Evolutionary conservation across 2,797 vertebrate genomes (phyloP).

Genomic region (Hemibagrus guttatus): DNA sequence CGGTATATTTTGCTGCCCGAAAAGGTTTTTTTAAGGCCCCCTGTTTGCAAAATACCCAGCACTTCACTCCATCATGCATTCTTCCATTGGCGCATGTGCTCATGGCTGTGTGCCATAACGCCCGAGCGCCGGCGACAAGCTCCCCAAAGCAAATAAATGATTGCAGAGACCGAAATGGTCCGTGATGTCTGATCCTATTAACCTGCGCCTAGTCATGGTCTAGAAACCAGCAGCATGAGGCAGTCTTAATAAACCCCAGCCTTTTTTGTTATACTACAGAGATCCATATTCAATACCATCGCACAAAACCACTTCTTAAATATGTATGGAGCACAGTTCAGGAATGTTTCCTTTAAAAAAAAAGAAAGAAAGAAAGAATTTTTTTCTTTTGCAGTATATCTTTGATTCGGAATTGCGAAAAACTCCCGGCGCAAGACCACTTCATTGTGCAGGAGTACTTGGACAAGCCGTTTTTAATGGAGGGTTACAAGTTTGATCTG

Average conservation of each 20-base stretch:
- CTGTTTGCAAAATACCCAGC: conserved; percentile 65
- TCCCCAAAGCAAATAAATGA: conserved; percentile 75
- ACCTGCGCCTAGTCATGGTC: conserved; percentile 60
- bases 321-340: conserved; percentile 50
- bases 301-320: conserved; percentile 58
- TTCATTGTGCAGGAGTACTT: conserved; percentile 98
- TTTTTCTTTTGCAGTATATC: conserved; percentile 87
- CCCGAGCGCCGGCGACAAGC: conserved; percentile 73
- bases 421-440: conserved; percentile 94
- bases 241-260: conserved; percentile 53
- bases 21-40: conserved; percentile 60
- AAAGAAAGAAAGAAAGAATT: conserved; percentile 48
- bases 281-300: conserved; percentile 42
- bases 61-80: conserved; percentile 54
- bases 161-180: conserved; percentile 64
- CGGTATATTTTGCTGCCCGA: conserved; percentile 62
- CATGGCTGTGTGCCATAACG: conserved; percentile 65
- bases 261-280: conserved; percentile 35
- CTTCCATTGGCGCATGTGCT: conserved; percentile 42
- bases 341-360: conserved; percentile 53
- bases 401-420: conserved; percentile 95
- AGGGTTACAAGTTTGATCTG: conserved; percentile 98
- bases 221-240: conserved; percentile 60
- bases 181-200: conserved; percentile 67
- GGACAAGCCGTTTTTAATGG: conserved; percentile 97